Percentiles rank a stretch among this genome's conserved stretches.
These are phyloP conservation scores for Habroteleia sp. DNA, from an alignment of 2,888 invertebrate genomes.

Conservation along the genomic window DNA sequence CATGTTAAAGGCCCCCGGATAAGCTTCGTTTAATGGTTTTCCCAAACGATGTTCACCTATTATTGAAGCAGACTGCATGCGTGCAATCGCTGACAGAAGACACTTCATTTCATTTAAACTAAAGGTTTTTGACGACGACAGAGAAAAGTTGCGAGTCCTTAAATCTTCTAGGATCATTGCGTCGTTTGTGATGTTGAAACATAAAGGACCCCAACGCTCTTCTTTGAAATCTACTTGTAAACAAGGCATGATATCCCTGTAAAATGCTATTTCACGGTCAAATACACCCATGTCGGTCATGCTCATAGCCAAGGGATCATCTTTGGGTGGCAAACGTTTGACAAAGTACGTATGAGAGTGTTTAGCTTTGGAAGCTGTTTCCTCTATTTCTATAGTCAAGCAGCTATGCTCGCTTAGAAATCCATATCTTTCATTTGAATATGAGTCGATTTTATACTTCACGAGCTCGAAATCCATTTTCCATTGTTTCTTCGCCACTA, in stretches of 20 bases:
- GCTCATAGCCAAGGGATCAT: slow-evolving; percentile 82
- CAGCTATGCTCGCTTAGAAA: slow-evolving; percentile 71
- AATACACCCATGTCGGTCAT: slow-evolving; percentile 82
- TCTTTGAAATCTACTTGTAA: slow-evolving; percentile 72
- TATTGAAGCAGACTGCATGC: slow-evolving; percentile 74
- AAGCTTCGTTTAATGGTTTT: slow-evolving; percentile 67
- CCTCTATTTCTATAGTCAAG: slow-evolving; percentile 63
- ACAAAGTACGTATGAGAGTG: slow-evolving; percentile 82
- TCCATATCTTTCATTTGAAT: slow-evolving; percentile 71
- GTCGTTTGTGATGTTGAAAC: slow-evolving; percentile 72
- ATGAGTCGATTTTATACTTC: slow-evolving; percentile 66
- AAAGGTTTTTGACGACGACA: slow-evolving; percentile 61
- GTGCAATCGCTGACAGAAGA: slow-evolving; percentile 71
- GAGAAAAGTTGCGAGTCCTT: slow-evolving; percentile 69
- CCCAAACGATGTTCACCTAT: slow-evolving; percentile 71
- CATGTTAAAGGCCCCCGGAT: slow-evolving; percentile 67
- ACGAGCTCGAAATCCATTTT: slow-evolving; percentile 29
- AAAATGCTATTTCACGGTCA: slow-evolving; percentile 82
- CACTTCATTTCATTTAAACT: slow-evolving; percentile 67
- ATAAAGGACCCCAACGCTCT: slow-evolving; percentile 72
- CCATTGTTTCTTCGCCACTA: slow-evolving; percentile 27
- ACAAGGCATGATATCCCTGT: slow-evolving; percentile 79
- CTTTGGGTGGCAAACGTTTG: slow-evolving; percentile 83
- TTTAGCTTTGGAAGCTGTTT: slow-evolving; percentile 10
- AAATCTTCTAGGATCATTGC: slow-evolving; percentile 80